A percentile compares a stretch with the other conserved stretches of the same genome.
Evolutionary conservation across 2,113 vertebrate genomes (phyloP).

Genomic region (Trematomus loennbergii): DNA sequence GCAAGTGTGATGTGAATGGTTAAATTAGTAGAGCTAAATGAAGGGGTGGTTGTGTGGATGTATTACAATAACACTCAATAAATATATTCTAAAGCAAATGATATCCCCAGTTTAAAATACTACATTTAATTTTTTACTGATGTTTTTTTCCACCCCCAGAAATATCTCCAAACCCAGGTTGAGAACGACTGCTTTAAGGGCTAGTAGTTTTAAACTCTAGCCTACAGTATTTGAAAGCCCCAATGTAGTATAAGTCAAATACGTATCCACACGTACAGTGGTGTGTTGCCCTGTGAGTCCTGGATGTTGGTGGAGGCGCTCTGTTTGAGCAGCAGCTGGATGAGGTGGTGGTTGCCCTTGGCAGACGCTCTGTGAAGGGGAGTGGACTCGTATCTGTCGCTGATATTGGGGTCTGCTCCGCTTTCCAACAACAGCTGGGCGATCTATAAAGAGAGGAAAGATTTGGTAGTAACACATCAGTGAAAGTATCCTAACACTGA

Average conservation of each 20-base stretch:
- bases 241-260: not conserved
- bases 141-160: too few species aligned
- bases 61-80: too few species aligned
- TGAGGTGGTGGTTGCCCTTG: conserved; percentile 93
- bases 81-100: too few species aligned
- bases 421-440: conserved; percentile 92
- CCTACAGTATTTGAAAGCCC: not conserved
- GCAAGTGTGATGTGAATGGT: too few species aligned
- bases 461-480: not conserved
- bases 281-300: conserved; percentile 95
- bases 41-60: too few species aligned
- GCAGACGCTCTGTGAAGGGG: conserved; percentile 94
- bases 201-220: too few species aligned
- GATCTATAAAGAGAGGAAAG: conserved; percentile 83
- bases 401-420: conserved; percentile 91
- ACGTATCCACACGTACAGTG: conserved; percentile 88
- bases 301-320: conserved; percentile 94
- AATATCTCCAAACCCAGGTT: too few species aligned
- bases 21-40: too few species aligned
- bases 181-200: too few species aligned
- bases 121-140: too few species aligned
- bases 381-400: conserved; percentile 92
- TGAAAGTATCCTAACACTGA: not conserved
- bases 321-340: conserved; percentile 94
- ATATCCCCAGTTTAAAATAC: too few species aligned